These are phyloP conservation scores for Ormyrus pomaceus DNA, from an alignment of 2,888 invertebrate species.

Conservation along the genomic window DNA sequence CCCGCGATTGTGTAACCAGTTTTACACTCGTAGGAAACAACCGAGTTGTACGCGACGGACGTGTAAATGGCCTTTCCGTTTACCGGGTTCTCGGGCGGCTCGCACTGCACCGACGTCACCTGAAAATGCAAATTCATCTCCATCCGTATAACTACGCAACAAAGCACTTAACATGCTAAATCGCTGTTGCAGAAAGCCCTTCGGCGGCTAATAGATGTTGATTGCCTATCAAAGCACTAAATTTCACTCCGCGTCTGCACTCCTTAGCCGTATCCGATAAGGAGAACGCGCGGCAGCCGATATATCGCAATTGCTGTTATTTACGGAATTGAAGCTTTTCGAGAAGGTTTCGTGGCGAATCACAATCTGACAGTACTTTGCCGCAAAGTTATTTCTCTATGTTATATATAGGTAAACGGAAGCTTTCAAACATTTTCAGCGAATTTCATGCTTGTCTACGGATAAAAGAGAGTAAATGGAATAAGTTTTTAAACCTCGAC, in stretches of 20 bases:
- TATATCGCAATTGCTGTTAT: too few relatives aligned
- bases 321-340: too few relatives aligned
- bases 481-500: constrained; percentile 78
- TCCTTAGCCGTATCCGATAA: not conserved
- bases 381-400: too few relatives aligned
- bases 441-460: too few relatives aligned
- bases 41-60: constrained; percentile 95
- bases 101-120: constrained; percentile 96
- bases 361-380: too few relatives aligned
- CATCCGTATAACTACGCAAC: constrained; percentile 30
- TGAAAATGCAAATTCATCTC: constrained; percentile 55
- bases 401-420: too few relatives aligned
- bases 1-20: constrained; percentile 95
- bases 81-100: constrained; percentile 92
- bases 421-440: too few relatives aligned
- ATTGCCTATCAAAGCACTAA: constrained; percentile 25
- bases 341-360: too few relatives aligned
- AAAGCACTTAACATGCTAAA: constrained; percentile 36
- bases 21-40: constrained; percentile 96
- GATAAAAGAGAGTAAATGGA: constrained; percentile 2
- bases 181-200: not conserved
- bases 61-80: constrained; percentile 96
- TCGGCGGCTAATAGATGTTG: constrained; percentile 5
- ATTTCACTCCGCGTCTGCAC: not conserved
- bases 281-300: not conserved